These are phyloP conservation scores for Dryocosmus kuriphilus DNA, from an alignment of 2,888 invertebrate species.

Conservation along the genomic window DNA sequence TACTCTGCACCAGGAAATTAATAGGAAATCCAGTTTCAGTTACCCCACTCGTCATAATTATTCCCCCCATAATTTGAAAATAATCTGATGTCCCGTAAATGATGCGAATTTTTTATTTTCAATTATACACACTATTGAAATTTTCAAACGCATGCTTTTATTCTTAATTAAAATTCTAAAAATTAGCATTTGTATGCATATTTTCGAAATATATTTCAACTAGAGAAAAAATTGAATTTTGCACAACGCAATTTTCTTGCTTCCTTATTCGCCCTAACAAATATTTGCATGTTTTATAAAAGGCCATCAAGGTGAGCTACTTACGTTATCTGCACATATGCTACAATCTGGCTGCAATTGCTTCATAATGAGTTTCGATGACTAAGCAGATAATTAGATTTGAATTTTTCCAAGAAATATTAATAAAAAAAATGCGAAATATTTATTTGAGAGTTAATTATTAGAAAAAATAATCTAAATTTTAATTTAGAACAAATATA, in stretches of 20 bases:
- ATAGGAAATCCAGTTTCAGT: background rate
- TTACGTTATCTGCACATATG: background rate
- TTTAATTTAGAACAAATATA: too few relatives aligned
- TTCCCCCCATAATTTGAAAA: background rate
- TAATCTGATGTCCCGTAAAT: background rate
- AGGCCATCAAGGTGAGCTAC: constrained; percentile 30
- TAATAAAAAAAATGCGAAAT: too few relatives aligned
- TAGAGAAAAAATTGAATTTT: background rate
- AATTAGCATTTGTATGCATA: background rate
- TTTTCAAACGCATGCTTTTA: background rate
- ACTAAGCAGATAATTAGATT: background rate
- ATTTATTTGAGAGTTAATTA: too few relatives aligned
- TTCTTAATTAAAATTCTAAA: background rate
- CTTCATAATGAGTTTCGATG: background rate
- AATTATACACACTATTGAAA: background rate
- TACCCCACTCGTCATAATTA: constrained; percentile 4
- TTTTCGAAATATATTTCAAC: background rate
- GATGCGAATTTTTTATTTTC: too few relatives aligned
- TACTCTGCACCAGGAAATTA: background rate
- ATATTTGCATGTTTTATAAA: constrained; percentile 16
- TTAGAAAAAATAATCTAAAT: too few relatives aligned
- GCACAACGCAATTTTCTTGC: constrained; percentile 6
- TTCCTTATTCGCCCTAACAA: constrained; percentile 18
- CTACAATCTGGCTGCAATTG: background rate
- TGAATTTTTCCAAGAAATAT: background rate